Percentiles rank a stretch among this genome's conserved stretches.
phyloP scores from a whole-genome alignment of 2,113 vertebrate genomes.

The Lampris megalopsis region DNA sequence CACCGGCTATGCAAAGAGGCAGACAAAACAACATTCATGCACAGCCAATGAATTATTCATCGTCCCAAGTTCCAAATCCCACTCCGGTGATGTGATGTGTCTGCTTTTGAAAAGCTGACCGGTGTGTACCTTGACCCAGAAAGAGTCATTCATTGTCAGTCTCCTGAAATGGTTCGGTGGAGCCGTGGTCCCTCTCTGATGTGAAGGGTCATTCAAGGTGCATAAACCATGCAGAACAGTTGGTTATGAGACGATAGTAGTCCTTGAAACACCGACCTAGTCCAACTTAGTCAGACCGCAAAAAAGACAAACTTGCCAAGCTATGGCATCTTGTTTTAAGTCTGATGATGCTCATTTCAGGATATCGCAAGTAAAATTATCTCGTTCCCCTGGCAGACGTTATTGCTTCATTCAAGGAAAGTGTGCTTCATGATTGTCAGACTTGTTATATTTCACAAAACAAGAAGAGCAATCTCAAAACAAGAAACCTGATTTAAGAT shows the following conservation, averaged over 20 bases:
- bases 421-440: no score
- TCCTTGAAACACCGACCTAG: not conserved
- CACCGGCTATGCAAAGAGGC: not conserved
- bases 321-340: no score
- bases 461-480: no score
- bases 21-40: not conserved
- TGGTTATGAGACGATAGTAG: not conserved
- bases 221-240: not conserved
- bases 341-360: no score
- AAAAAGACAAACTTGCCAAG: no score
- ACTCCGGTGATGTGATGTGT: not conserved
- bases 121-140: not conserved
- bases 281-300: not conserved
- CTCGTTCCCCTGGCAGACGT: no score
- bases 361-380: no score
- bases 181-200: not conserved
- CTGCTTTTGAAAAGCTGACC: not conserved
- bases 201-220: not conserved
- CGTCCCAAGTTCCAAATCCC: not conserved
- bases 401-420: no score
- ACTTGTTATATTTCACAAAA: no score
- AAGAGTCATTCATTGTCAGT: not conserved
- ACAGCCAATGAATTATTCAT: constrained; percentile 2
- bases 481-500: no score
- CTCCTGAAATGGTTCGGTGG: no score